Evolutionary conservation across 1,140 invertebrate species (phyloP).

Genomic region (Ceratitis capitata): DNA sequence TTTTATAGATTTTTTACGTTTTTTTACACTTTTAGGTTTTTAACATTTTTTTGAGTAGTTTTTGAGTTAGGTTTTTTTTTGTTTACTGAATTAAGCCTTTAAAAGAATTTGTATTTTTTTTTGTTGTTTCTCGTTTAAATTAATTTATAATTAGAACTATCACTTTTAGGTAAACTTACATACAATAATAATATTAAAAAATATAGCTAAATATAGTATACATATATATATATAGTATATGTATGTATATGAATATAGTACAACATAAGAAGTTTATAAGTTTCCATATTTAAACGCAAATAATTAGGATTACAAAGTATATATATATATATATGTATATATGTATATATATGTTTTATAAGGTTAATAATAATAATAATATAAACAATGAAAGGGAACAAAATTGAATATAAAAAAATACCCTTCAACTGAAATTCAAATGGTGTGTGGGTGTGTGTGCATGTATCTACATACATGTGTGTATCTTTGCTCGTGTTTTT

Average conservation of each 20-base stretch:
- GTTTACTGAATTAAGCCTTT: conserved; percentile 25
- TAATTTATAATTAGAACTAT: conserved; percentile 38
- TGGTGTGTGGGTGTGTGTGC: neutral
- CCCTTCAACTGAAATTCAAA: neutral
- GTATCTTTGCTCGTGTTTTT: neutral
- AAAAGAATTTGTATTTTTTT: conserved; percentile 25
- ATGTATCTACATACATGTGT: neutral
- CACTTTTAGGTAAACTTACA: conserved; percentile 37
- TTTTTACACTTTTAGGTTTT: conserved; percentile 36
- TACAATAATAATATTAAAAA: conserved; percentile 29
- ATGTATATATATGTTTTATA: too few species aligned
- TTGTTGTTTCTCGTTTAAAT: neutral
- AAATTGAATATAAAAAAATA: too few species aligned
- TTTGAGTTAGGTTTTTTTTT: neutral
- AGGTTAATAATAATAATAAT: too few species aligned
- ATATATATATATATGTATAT: neutral
- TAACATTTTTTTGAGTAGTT: conserved; percentile 35
- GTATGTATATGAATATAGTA: neutral
- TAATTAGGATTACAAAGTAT: conserved; percentile 1
- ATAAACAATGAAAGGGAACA: neutral
- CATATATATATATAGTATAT: neutral
- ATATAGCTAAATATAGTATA: too few species aligned
- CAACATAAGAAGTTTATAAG: conserved; percentile 22
- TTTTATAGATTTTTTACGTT: conserved; percentile 25
- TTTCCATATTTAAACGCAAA: conserved; percentile 20